These are phyloP conservation scores for Cloeon dipterum DNA, from an alignment of 2,888 invertebrate genomes.

Conservation along the genomic window DNA sequence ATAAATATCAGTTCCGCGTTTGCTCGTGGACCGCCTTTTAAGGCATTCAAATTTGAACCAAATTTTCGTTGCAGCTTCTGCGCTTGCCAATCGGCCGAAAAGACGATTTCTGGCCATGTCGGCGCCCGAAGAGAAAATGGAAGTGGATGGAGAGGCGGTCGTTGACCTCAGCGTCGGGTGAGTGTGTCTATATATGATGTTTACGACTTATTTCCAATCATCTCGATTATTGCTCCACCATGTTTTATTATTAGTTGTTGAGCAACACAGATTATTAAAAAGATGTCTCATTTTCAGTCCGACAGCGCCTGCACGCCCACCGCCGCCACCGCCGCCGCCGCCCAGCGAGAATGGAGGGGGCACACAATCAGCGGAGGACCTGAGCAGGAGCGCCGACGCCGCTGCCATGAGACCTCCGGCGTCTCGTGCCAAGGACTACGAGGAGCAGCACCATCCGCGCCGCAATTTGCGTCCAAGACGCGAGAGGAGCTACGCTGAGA, in stretches of 20 bases:
- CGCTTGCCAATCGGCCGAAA: not conserved
- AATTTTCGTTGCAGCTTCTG: not conserved
- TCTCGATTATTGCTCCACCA: too few species aligned
- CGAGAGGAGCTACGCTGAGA: slow-evolving; percentile 70
- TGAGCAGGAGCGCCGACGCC: too few species aligned
- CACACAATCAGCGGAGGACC: slow-evolving; percentile 7
- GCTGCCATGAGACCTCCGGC: too few species aligned
- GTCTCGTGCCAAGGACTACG: slow-evolving; percentile 17
- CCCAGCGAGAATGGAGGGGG: slow-evolving; percentile 2
- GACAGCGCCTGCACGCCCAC: too few species aligned
- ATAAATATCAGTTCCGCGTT: too few species aligned
- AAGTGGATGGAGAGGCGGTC: slow-evolving; percentile 61
- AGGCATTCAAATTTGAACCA: too few species aligned
- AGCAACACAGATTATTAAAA: too few species aligned
- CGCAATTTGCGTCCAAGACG: slow-evolving; percentile 61
- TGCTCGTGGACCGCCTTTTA: too few species aligned
- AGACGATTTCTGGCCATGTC: not conserved
- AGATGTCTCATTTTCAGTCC: too few species aligned
- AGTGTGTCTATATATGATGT: slow-evolving; percentile 14
- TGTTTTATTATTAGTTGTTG: too few species aligned
- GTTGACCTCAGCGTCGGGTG: slow-evolving; percentile 74
- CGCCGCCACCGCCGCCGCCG: slow-evolving; percentile 1
- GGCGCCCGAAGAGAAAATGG: slow-evolving; percentile 42
- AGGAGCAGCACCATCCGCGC: slow-evolving; percentile 22
- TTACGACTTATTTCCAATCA: too few species aligned